phyloP scores from a whole-genome alignment of 2,113 vertebrate species.

The Lethenteron camtschaticum region DNA sequence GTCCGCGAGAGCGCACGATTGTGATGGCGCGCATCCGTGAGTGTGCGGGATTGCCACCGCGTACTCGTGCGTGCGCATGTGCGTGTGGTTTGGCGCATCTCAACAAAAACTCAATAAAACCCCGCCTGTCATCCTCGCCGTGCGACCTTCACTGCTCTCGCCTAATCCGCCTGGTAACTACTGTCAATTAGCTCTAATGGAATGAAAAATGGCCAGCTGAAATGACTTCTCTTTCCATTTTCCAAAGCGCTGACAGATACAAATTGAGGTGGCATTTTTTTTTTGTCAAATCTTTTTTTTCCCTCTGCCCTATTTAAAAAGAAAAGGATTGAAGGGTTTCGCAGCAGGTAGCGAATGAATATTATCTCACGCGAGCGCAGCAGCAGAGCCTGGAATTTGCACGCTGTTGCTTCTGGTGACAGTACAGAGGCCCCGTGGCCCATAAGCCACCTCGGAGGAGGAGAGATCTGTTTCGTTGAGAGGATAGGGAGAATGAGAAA shows the following conservation, averaged over 20 bases:
- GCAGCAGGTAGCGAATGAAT: too few relatives aligned
- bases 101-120: background rate
- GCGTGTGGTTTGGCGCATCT: background rate
- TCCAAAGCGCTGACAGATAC: conserved; percentile 5
- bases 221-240: conserved; percentile 4
- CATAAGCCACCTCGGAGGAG: too few relatives aligned
- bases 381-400: too few relatives aligned
- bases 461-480: too few relatives aligned
- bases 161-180: conserved; percentile 3
- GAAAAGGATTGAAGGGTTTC: too few relatives aligned
- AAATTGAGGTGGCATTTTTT: background rate
- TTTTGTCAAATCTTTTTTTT: too few relatives aligned
- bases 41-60: background rate
- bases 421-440: too few relatives aligned
- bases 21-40: background rate
- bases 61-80: background rate
- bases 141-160: background rate
- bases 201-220: background rate
- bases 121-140: conserved; percentile 5
- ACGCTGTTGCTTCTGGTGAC: too few relatives aligned
- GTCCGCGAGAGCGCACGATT: too few relatives aligned
- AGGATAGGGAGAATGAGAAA: too few relatives aligned
- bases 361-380: too few relatives aligned
- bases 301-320: too few relatives aligned
- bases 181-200: background rate